phyloP scores from a whole-genome alignment of 2,797 vertebrate genomes.

The Thalassophryne amazonica region DNA sequence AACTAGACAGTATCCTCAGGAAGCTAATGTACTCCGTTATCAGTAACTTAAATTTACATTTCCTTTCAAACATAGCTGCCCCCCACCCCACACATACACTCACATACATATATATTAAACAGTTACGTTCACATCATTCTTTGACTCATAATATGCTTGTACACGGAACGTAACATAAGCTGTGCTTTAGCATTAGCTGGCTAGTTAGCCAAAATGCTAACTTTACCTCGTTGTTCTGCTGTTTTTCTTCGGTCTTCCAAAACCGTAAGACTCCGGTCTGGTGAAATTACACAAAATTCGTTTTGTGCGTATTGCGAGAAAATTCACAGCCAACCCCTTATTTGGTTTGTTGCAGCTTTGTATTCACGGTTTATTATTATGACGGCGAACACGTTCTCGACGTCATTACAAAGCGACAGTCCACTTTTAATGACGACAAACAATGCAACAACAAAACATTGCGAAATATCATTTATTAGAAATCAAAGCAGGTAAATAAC shows the following conservation, averaged over 20 bases:
- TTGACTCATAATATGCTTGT: background rate
- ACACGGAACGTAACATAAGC: background rate
- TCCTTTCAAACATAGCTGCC: background rate
- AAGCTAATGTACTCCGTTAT: constrained; percentile 49
- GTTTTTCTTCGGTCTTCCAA: constrained; percentile 34
- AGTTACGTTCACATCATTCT: background rate
- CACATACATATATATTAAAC: too few relatives aligned
- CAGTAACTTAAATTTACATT: too few relatives aligned
- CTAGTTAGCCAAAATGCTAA: constrained; percentile 60
- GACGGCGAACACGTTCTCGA: constrained; percentile 77
- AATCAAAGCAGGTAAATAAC: background rate
- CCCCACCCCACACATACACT: too few relatives aligned
- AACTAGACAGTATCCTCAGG: constrained; percentile 31
- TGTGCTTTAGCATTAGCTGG: constrained; percentile 33
- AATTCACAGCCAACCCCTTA: constrained; percentile 17
- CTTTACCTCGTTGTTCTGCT: constrained; percentile 69
- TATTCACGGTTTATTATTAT: constrained; percentile 80
- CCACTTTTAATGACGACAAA: constrained; percentile 67
- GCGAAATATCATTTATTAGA: constrained; percentile 20
- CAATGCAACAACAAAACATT: constrained; percentile 31
- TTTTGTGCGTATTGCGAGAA: background rate
- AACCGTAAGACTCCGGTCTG: constrained; percentile 2
- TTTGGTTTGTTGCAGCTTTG: constrained; percentile 58
- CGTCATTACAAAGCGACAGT: constrained; percentile 69
- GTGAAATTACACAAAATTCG: background rate